These are phyloP conservation scores for Hydrotaea cyrtoneurina DNA, from an alignment of 2,888 invertebrate genomes.

Conservation along the genomic window DNA sequence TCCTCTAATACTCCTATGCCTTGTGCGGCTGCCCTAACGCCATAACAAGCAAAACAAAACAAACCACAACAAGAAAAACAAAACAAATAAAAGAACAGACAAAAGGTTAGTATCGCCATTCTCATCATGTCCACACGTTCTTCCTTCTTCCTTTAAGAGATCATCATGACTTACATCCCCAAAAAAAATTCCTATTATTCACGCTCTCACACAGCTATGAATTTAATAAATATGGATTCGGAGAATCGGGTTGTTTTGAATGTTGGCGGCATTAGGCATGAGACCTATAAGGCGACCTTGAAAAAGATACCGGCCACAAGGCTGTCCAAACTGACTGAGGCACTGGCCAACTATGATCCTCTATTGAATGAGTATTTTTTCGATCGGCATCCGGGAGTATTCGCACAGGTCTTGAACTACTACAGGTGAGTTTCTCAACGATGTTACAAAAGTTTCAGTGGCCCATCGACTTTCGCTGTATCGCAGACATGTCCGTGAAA, in stretches of 20 bases:
- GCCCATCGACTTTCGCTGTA: too few species aligned
- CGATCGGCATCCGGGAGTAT: constrained; percentile 97
- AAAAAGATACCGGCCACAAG: constrained; percentile 99
- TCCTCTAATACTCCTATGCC: neutral
- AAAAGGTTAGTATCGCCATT: constrained; percentile 57
- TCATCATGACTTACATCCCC: constrained; percentile 75
- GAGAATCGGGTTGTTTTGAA: constrained; percentile 99
- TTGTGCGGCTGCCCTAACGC: constrained; percentile 15
- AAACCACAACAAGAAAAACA: neutral
- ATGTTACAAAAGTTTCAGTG: neutral
- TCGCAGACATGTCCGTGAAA: too few species aligned
- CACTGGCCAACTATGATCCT: constrained; percentile 99
- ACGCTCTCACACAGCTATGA: constrained; percentile 85
- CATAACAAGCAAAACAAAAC: constrained; percentile 10
- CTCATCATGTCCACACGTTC: neutral
- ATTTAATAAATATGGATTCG: constrained; percentile 96
- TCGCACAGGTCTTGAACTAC: constrained; percentile 98
- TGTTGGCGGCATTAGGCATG: constrained; percentile 98
- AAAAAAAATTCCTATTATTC: constrained; percentile 72
- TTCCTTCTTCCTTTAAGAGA: constrained; percentile 25
- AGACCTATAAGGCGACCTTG: constrained; percentile 96
- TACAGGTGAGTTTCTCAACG: constrained; percentile 91
- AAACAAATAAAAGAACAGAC: constrained; percentile 4
- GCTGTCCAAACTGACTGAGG: constrained; percentile 96
- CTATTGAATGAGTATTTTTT: constrained; percentile 99